phyloP scores from a whole-genome alignment of 1,140 invertebrate species.

The Drosophila albomicans region DNA sequence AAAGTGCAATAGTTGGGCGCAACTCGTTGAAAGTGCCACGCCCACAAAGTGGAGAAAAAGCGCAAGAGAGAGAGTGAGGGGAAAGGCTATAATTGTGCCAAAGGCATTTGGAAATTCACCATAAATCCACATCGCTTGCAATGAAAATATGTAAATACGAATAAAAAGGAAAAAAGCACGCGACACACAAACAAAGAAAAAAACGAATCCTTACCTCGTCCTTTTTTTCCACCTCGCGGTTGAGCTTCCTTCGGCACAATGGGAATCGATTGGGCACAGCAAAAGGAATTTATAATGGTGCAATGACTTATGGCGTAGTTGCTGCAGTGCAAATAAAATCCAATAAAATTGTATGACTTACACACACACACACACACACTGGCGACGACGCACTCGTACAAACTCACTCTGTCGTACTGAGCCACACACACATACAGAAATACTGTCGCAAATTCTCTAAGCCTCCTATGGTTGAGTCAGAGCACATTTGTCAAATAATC shows the following conservation, averaged over 20 bases:
- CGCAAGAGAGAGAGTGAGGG: no score
- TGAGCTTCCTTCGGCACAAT: constrained; percentile 53
- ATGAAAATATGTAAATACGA: constrained; percentile 46
- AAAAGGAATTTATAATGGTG: constrained; percentile 78
- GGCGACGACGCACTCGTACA: background rate
- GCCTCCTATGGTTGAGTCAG: constrained; percentile 6
- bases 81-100: constrained; percentile 33
- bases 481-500: constrained; percentile 47
- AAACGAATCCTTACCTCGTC: constrained; percentile 26
- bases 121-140: constrained; percentile 73
- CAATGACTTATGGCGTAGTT: constrained; percentile 74
- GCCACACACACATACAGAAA: constrained; percentile 14
- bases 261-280: constrained; percentile 65
- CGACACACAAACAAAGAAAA: constrained; percentile 62
- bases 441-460: background rate
- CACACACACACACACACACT: constrained; percentile 32
- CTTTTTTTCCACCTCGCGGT: background rate
- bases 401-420: no score
- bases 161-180: constrained; percentile 43
- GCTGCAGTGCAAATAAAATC: constrained; percentile 77
- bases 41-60: background rate
- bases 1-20: constrained; percentile 31
- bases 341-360: constrained; percentile 67
- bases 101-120: constrained; percentile 61
- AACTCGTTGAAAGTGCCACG: constrained; percentile 33